phyloP scores from a whole-genome alignment of 2,797 vertebrate genomes.

The Neostethus bicornis region DNA sequence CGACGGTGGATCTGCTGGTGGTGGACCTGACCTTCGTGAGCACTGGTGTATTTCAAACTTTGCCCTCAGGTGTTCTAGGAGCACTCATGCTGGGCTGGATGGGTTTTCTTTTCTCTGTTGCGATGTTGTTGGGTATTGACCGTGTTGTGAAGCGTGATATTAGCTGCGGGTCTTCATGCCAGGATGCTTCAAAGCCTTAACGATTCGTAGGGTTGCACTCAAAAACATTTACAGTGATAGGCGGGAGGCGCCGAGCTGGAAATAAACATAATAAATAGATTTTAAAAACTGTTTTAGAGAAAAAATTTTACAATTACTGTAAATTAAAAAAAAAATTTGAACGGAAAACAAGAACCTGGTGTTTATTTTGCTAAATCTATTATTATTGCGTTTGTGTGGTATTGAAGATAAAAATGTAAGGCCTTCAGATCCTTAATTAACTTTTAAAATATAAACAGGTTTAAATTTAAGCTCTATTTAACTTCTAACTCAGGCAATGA shows the following conservation, averaged over 20 bases:
- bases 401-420: too few relatives aligned
- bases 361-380: too few relatives aligned
- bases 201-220: constrained; percentile 32
- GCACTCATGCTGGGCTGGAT: constrained; percentile 34
- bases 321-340: too few relatives aligned
- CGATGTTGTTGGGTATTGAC: constrained; percentile 35
- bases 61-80: constrained; percentile 36
- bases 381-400: too few relatives aligned
- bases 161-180: constrained; percentile 42
- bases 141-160: constrained; percentile 63
- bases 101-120: constrained; percentile 3
- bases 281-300: constrained; percentile 15
- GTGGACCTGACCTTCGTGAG: constrained; percentile 29
- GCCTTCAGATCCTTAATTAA: too few relatives aligned
- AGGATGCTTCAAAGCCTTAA: constrained; percentile 46
- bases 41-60: constrained; percentile 19
- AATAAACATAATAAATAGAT: constrained; percentile 2
- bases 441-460: neutral
- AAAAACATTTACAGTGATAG: constrained; percentile 41
- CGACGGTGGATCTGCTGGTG: constrained; percentile 26
- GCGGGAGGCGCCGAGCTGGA: constrained; percentile 47
- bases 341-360: too few relatives aligned
- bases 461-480: neutral
- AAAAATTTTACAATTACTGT: constrained; percentile 1
- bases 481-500: neutral